Base-by-base conservation (phyloP, 2,797 vertebrate species). In the Bothrops alternatus region DNA sequence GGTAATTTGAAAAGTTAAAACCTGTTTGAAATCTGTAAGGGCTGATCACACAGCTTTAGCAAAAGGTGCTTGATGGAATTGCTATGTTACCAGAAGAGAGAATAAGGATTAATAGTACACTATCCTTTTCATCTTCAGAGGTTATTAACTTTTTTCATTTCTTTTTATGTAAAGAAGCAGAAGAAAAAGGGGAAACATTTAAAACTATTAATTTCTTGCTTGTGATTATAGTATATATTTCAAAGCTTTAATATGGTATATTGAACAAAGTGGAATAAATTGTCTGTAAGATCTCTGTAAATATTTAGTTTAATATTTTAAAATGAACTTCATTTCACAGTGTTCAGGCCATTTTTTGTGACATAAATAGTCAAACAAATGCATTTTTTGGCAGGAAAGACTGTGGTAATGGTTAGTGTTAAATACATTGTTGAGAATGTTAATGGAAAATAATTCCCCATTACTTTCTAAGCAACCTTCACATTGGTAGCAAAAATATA, bases 311-410 rank as follows among this genome's bases (percentile, higher is more conserved):
- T 90, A 78, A 61, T 90, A 69, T 25, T 88, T 88, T 16, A 88
- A 42, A 82, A 88, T 1, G 58, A 11, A 4, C 50, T 90, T 2
- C 88, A 60, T 0, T 5, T 56, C 26, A 11, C 37, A 93, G 91
- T 58, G 8, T 53, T 94, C 57, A 58, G 90, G 6, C 10, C 42
- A 32, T 69, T 2, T 94, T 94, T 65, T 65, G 55, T 60, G 25
- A 47, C 91, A 91, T 57, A 94, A 93, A 87, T 61, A 78, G 0
- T 90, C 61, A 92, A 85, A 91, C 26, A 93, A 90, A 69, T 0
- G 0, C 32, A 14, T 78, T 95, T 87, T 55, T 91, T 85, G 16
- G 26, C 10, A 61, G 78, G 82, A 94, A 92, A 50, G 0, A 0
- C 63, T 82, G 90, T 1, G 1, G 55, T 91, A 92, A 93, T 0